A percentile compares a stretch with the other conserved stretches of the same genome.
Conservation (phyloP, 2,888 invertebrate genomes). For the Diaprepes abbreviatus region DNA sequence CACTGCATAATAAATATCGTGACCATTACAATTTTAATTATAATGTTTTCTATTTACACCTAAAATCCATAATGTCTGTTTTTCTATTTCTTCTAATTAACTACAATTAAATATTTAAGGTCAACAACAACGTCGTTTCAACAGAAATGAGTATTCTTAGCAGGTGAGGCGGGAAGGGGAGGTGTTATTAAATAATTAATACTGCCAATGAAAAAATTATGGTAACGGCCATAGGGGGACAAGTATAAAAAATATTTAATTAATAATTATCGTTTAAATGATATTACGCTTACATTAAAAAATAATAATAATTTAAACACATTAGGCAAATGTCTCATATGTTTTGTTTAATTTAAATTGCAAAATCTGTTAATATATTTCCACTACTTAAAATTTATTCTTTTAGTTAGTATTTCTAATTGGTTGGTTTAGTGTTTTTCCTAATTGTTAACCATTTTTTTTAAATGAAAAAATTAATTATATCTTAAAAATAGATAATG, state of each 20-base stretch:
- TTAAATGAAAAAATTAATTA: no score
- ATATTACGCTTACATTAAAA: constrained; percentile 4
- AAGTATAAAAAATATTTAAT: neutral
- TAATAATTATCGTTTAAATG: neutral
- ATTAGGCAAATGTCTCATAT: neutral
- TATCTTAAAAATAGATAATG: no score
- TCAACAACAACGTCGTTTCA: constrained; percentile 14
- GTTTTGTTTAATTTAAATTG: constrained; percentile 2
- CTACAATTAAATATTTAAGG: constrained; percentile 16
- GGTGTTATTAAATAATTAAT: constrained; percentile 17
- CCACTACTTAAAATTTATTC: no score
- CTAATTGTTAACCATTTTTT: no score
- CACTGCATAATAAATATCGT: neutral
- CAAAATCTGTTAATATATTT: no score
- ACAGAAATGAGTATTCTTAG: neutral
- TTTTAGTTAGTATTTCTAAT: no score
- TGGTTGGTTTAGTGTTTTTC: no score
- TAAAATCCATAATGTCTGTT: constrained; percentile 15
- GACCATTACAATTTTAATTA: neutral
- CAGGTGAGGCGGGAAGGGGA: neutral
- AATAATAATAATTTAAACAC: neutral
- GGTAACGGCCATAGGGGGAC: neutral
- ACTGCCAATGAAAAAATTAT: constrained; percentile 5
- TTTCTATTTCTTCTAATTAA: constrained; percentile 13
- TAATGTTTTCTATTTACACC: neutral